Base-by-base conservation (phyloP, 2,888 invertebrate genomes). In the Pyrrhosoma nymphula region DNA sequence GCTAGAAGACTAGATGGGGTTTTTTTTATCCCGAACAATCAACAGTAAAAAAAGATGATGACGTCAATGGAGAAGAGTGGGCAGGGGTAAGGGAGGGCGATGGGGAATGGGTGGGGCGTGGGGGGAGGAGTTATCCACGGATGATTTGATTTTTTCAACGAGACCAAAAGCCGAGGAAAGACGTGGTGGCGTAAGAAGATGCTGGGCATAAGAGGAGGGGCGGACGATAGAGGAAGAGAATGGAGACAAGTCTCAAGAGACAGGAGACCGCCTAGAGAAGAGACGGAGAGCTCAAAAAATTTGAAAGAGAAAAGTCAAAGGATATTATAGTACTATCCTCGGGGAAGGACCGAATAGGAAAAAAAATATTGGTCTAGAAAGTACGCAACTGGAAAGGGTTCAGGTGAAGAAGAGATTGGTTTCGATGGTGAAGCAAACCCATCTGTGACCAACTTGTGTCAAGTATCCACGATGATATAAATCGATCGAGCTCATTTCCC, bases 121-220 rank as follows among this genome's bases (percentile, higher is more conserved):
- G 75, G 30, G 75, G 2, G 30, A 16, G 12, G 75, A 18, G 30
- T 4, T 30, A 82, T 82, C 75, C 30, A 35, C 30, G 75, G 75
- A 82, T 82, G 75, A 82, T 82, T 82, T 82, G 30, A 82, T 82
- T 82, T 82, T 30, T 30, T 82, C 75, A 12, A 82, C 75, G 30
- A 35, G 75, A 30, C 75, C 10, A 26, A 82, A n/a, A 69, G 69
- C 8, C 23, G 26, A 8, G 69, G 69, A 10, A 82, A 35, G 30
- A 82, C 75, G 30, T 16, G 30, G 35, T 30, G 75, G 26, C 35
- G 75, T 35, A 82, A 30, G 75, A 30, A 35, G 75, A 82, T 14
- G 35, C 35, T 35, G 75, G n/a, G 30, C 30, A 35, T 0, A 1
- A 30, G 12, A 16, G 30, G 30, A 26, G 23, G 3, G 23, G 69